Evolutionary conservation across 2,888 invertebrate species (phyloP).

Genomic region (Ditula angustiorana): DNA sequence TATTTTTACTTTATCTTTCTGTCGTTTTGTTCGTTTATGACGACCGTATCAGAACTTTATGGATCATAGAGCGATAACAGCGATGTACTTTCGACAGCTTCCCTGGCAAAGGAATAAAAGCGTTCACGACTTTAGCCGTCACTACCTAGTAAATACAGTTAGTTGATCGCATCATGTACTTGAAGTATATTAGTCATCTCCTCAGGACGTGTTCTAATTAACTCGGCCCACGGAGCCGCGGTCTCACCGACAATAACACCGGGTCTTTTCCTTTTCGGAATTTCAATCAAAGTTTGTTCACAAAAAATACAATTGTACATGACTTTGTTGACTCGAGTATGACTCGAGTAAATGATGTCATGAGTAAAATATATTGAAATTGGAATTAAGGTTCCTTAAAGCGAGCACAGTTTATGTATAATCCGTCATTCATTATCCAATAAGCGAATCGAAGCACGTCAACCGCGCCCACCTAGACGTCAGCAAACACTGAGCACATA

Average conservation of each 20-base stretch:
- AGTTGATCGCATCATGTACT: conserved; percentile 13
- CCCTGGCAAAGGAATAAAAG: conserved; percentile 10
- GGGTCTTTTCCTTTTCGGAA: conserved; percentile 18
- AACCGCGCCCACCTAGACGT: conserved; percentile 37
- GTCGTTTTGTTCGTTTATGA: conserved; percentile 16
- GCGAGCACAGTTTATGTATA: conserved; percentile 21
- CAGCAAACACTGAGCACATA: conserved; percentile 37
- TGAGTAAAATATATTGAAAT: conserved; percentile 28
- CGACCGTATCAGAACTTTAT: conserved; percentile 30
- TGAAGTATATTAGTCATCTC: conserved; percentile 41
- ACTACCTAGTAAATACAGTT: conserved; percentile 21
- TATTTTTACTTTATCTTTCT: conserved; percentile 23
- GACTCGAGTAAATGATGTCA: conserved; percentile 24
- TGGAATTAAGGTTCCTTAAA: conserved; percentile 9
- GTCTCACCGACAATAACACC: conserved; percentile 32
- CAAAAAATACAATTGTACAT: conserved; percentile 21
- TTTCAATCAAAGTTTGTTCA: conserved; percentile 17
- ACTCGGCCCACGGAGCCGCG: conserved; percentile 29
- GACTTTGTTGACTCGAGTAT: neutral
- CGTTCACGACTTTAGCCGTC: conserved; percentile 18
- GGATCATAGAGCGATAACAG: conserved; percentile 28
- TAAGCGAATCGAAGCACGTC: conserved; percentile 23
- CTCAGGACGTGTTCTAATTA: conserved; percentile 52
- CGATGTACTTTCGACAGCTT: conserved; percentile 13
- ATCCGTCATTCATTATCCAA: conserved; percentile 37